Percentiles rank a stretch among this genome's conserved stretches.
Evolutionary conservation across 1,140 invertebrate species (phyloP).

Genomic region (Heterodera carotae): DNA sequence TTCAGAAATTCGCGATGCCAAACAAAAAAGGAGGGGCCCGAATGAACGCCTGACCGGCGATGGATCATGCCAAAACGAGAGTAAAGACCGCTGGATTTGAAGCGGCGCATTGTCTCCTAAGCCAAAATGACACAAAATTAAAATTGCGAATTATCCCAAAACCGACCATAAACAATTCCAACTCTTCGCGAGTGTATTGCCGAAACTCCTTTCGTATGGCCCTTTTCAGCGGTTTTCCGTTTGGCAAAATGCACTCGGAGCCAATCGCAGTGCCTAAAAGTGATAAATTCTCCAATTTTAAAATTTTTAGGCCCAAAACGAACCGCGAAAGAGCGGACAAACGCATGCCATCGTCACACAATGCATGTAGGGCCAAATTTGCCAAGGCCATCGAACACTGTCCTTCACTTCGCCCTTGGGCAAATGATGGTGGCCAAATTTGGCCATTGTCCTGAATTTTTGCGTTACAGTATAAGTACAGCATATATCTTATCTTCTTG

Average conservation of each 20-base stretch:
- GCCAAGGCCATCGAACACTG: conserved; percentile 36
- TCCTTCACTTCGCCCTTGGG: conserved; percentile 43
- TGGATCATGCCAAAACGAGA: conserved; percentile 56
- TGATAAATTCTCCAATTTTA: conserved; percentile 29
- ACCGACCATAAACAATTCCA: conserved; percentile 52
- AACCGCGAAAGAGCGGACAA: conserved; percentile 49
- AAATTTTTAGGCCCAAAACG: not conserved
- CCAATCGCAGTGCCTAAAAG: conserved; percentile 25
- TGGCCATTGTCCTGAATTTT: conserved; percentile 14
- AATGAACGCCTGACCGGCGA: conserved; percentile 53
- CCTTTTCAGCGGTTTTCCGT: conserved; percentile 52
- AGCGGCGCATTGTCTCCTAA: conserved; percentile 42
- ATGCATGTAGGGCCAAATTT: conserved; percentile 40
- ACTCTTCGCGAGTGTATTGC: conserved; percentile 64
- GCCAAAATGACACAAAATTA: not conserved
- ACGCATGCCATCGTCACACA: conserved; percentile 56
- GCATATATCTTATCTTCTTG: no score
- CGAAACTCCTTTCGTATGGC: conserved; percentile 67
- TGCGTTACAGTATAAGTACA: no score
- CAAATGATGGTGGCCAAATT: conserved; percentile 42
- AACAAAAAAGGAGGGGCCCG: conserved; percentile 60
- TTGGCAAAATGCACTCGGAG: conserved; percentile 48
- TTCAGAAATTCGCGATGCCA: conserved; percentile 62
- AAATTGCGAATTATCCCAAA: not conserved
- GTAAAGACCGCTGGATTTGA: conserved; percentile 50